Conservation (phyloP, 2,113 vertebrate species). For the Camarhynchus parvulus region DNA sequence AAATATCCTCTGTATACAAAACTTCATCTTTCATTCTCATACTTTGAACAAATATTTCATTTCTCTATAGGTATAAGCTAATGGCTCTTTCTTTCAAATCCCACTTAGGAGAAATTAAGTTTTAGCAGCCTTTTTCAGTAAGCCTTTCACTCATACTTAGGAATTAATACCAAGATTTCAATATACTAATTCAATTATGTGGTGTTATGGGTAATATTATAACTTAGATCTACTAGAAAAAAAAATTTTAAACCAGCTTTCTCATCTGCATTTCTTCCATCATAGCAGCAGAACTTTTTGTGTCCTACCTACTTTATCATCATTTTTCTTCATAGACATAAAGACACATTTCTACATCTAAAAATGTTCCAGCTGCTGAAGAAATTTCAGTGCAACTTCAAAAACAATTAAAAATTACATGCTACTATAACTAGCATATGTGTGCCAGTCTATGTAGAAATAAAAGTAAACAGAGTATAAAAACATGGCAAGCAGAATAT, state of each 20-base stretch:
- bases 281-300: background rate
- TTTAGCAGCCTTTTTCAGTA: constrained; percentile 4
- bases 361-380: background rate
- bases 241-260: background rate
- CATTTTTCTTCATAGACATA: background rate
- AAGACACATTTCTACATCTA: background rate
- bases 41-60: background rate
- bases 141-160: constrained; percentile 28
- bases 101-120: background rate
- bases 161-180: constrained; percentile 31
- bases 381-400: background rate
- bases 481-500: background rate
- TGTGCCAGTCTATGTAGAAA: background rate
- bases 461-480: background rate
- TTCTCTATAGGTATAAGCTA: background rate
- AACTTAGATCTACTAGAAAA: background rate
- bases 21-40: background rate
- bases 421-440: background rate
- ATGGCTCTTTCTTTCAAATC: background rate
- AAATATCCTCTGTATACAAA: background rate
- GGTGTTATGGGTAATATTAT: constrained; percentile 16
- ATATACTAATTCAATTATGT: constrained; percentile 38
- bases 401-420: background rate
- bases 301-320: background rate
- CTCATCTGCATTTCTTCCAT: background rate